phyloP scores from a whole-genome alignment of 2,113 vertebrate species.

The Pterocles gutturalis region DNA sequence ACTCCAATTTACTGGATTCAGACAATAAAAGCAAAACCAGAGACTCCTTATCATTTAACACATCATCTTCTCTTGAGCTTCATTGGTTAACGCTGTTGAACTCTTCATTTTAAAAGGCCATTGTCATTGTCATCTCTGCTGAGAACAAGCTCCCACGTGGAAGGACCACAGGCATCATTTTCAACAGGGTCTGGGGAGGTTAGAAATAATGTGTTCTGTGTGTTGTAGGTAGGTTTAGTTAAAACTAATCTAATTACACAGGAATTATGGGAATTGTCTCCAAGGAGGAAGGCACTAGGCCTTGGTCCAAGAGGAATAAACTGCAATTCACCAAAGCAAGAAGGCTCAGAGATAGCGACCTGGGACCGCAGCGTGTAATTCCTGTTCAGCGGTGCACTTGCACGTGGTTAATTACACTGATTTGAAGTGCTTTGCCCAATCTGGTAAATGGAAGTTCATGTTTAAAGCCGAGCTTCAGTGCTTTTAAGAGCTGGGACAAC shows the following conservation, averaged over 20 bases:
- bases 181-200: background rate
- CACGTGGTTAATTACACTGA: fast-evolving
- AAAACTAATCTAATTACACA: background rate
- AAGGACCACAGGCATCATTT: background rate
- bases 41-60: background rate
- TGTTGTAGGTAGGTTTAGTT: background rate
- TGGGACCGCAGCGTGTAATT: background rate
- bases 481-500: background rate
- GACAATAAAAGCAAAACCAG: background rate
- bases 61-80: background rate
- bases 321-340: background rate
- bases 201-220: background rate
- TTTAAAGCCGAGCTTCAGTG: background rate
- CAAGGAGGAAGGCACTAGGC: background rate
- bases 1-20: background rate
- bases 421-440: fast-evolving
- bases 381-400: background rate
- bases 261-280: background rate
- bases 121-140: background rate
- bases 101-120: background rate
- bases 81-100: background rate
- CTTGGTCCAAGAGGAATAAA: background rate
- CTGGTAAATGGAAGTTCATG: background rate
- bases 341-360: background rate
- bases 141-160: background rate